A percentile compares a stretch with the other conserved stretches of the same genome.
phyloP scores from a whole-genome alignment of 2,797 vertebrate genomes.

The Pteropus rufus region DNA sequence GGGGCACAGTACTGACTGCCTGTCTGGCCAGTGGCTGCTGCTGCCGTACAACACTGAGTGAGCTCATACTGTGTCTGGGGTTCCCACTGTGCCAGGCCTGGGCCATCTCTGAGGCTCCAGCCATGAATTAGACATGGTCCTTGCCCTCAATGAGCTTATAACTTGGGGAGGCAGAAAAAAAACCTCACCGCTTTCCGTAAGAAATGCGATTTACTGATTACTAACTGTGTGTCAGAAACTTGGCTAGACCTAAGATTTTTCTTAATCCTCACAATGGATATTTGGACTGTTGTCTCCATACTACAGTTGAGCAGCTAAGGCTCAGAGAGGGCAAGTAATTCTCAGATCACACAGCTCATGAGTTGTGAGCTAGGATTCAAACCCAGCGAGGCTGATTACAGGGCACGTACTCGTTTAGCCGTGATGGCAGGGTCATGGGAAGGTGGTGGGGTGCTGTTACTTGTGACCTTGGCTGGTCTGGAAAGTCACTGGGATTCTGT shows the following conservation, averaged over 20 bases:
- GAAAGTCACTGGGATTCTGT: not conserved
- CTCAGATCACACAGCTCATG: not conserved
- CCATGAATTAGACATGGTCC: not conserved
- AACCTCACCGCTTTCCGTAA: not conserved
- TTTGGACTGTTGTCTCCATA: not conserved
- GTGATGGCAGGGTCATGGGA: not conserved
- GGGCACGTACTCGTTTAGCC: not conserved
- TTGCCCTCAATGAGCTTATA: not conserved
- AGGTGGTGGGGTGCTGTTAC: not conserved
- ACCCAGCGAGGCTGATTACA: not conserved
- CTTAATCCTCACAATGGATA: not conserved
- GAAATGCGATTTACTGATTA: constrained; percentile 16
- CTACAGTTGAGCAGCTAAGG: not conserved
- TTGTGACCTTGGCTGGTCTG: not conserved
- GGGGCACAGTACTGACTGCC: not conserved
- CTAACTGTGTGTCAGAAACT: not conserved
- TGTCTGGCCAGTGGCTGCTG: not conserved
- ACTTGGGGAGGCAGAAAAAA: not conserved
- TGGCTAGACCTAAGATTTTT: constrained; percentile 33
- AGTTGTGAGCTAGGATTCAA: not conserved
- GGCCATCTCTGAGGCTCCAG: not conserved
- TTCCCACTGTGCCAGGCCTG: not conserved
- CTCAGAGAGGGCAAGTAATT: not conserved
- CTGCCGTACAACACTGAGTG: not conserved
- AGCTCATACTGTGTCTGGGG: not conserved